Evolutionary conservation across 1,140 invertebrate species (phyloP), one percentile per base, ranked within the genome.

Genomic region (Akabosia matsudoensis): DNA sequence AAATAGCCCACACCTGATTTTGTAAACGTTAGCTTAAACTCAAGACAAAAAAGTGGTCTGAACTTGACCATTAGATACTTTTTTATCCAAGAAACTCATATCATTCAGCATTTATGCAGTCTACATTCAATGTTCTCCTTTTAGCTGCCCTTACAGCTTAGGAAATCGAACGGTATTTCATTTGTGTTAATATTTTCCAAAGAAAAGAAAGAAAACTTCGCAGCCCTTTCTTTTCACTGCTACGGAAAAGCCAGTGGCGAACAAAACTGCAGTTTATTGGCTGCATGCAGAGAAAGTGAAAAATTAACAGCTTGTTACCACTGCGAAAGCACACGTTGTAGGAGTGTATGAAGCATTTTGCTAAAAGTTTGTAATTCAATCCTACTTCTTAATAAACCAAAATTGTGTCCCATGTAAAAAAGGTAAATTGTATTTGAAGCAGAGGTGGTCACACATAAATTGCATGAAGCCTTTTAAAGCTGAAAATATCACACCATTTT

Each of bases 311-410:
- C 61, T 67, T 67, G 61, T 67, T 67, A 67, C n/a, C n/a, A 30
- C n/a, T 67, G 24, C 24, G 4, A 67, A 67, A 67, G 61, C 61
- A 67, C 28, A 22, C 26, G 28, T 24, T 14, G 61, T 30, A 30
- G 61, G 61, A 67, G 61, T 24, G 61, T 30, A 30, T 22, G 3
- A 30, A 16, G 14, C 28, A 67, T 67, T n/a, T 67, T 10, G 61
- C 61, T 31, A 13, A 16, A 31, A 67, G 61, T 67, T 67, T 67
- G 61, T 67, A 67, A 67, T 67, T 67, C 61, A 67, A 67, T 30
- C 61, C 61, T 30, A 67, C 61, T 67, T 31, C 61, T 67, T n/a
- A 67, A 67, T 67, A 67, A 67, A 67, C 61, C 61, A 67, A 31
- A 28, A 30, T 31, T n/a, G 13, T 67, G 61, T 67, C 24, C 26